Evolutionary conservation across 2,113 vertebrate genomes (phyloP).

Genomic region (Eira barbara): DNA sequence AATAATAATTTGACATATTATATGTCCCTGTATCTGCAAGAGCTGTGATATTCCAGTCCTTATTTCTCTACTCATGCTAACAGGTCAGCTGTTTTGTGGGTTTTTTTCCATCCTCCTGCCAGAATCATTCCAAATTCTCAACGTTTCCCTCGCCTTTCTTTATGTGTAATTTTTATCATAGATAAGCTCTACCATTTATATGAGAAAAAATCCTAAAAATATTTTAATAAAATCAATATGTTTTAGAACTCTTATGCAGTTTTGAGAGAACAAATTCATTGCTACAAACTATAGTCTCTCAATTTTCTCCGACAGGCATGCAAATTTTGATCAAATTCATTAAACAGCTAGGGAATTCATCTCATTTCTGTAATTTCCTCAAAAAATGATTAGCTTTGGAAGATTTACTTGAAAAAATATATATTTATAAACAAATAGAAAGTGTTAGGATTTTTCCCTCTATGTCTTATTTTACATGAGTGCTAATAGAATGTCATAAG

Average conservation of each 20-base stretch:
- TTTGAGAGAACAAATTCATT: neutral
- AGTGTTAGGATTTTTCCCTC: neutral
- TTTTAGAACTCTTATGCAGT: neutral
- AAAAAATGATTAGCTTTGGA: neutral
- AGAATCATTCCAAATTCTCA: neutral
- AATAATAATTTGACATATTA: neutral
- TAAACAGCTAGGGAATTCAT: neutral
- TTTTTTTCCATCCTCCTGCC: neutral
- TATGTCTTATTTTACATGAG: neutral
- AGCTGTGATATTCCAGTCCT: neutral
- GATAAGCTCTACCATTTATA: neutral
- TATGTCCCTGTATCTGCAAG: neutral
- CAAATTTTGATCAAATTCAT: neutral
- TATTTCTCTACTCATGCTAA: neutral
- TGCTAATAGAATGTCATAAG: neutral
- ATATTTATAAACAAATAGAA: neutral
- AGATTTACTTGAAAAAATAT: neutral
- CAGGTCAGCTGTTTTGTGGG: neutral
- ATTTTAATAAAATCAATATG: neutral
- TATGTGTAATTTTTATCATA: neutral
- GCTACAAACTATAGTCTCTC: neutral
- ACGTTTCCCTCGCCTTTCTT: neutral
- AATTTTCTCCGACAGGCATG: neutral
- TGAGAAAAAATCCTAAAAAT: neutral
- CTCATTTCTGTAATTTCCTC: neutral